Base-by-base conservation (phyloP, 2,797 vertebrate genomes). In the Pogoniulus pusillus region DNA sequence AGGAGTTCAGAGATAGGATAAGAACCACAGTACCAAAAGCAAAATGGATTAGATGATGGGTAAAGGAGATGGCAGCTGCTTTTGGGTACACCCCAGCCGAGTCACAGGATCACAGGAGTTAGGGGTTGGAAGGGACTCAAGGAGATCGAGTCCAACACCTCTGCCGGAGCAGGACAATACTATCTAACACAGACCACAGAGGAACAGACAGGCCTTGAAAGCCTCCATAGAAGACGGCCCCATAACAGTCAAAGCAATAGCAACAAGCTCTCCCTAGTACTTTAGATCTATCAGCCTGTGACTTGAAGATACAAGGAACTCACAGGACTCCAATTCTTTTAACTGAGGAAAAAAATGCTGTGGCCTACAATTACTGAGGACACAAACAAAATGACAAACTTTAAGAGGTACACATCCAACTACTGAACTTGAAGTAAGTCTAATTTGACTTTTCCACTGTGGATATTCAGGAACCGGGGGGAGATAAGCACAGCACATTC, bases 391-490 rank as follows among this genome's bases (percentile, higher is more conserved):
- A 51, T 4, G 10, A 34, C 35, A 8, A 20, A 20, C 26, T 27
- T 57, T 20, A 71, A 68, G 22, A 60, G 4, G 9, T 12, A 85
- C 3, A n/a, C 18, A 81, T 41, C 19, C 18, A 45, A 58, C 16
- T 34, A 27, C 0, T 34, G 20, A 82, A 72, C 4, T 39, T 19
- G 7, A 39, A 57, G 8, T 9, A 65, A 74, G 2, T 41, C n/a
- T 35, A 45, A 17, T 23, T 41, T 16, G 60, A 69, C 27, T 34
- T 16, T 41, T 43, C 10, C 4, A 1, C 13, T 81, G 68, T 10
- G 11, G 13, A 68, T 35, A 54, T 11, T 41, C 1, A 0, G 22
- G 5, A 58, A 13, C 4, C 0, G 2, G 2, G 14, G 23, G 2
- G 2, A 14, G 23, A 51, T 0, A 35, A 74, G 5, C 39, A 45